Evolutionary conservation across 2,888 invertebrate genomes (phyloP).

Genomic region (Temnothorax ravouxi): DNA sequence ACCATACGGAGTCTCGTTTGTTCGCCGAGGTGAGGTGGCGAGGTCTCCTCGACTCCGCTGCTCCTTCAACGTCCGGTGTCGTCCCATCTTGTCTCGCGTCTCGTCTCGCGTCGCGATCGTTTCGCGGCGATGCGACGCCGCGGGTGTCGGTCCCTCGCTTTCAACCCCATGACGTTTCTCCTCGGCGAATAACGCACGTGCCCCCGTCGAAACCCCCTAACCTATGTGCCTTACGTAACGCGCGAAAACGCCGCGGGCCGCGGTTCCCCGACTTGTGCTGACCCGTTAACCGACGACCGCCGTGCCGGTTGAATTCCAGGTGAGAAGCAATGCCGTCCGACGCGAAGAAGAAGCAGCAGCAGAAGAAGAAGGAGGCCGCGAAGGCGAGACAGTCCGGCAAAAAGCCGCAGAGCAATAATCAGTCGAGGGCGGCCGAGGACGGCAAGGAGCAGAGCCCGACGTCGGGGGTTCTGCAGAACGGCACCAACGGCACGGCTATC

Average conservation of each 20-base stretch:
- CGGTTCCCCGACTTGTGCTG: background rate
- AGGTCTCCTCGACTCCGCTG: background rate
- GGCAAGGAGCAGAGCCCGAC: conserved; percentile 88
- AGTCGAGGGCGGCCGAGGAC: conserved; percentile 86
- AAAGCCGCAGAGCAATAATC: conserved; percentile 75
- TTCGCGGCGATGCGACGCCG: conserved; percentile 51
- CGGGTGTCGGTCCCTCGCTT: no score
- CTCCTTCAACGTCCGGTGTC: background rate
- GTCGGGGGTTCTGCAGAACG: conserved; percentile 86
- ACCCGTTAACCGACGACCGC: background rate
- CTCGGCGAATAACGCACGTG: conserved; percentile 52
- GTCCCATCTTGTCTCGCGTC: background rate
- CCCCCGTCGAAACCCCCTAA: conserved; percentile 58
- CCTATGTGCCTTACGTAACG: conserved; percentile 69
- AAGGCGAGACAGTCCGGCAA: conserved; percentile 89
- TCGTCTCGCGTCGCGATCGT: conserved; percentile 34
- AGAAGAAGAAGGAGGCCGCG: conserved; percentile 98
- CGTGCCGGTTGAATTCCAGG: conserved; percentile 51
- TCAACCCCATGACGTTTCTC: background rate
- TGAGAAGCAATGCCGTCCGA: conserved; percentile 96
- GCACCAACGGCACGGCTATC: conserved; percentile 87
- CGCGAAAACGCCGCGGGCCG: conserved; percentile 13
- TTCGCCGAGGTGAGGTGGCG: conserved; percentile 19
- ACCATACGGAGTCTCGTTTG: conserved; percentile 20
- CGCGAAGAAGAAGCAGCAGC: conserved; percentile 98